phyloP scores from a whole-genome alignment of 2,888 invertebrate genomes.

The Mimachlamys varia region DNA sequence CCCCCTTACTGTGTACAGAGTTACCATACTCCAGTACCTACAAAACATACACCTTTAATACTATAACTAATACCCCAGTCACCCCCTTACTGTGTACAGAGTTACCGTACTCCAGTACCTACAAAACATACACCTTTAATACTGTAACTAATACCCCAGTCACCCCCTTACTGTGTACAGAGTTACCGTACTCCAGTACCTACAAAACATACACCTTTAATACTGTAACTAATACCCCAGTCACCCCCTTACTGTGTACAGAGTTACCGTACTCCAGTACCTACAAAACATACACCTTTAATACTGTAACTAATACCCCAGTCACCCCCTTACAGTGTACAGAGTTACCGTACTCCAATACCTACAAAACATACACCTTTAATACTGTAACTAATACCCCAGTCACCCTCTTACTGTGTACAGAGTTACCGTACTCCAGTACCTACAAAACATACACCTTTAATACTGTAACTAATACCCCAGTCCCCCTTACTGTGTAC shows the following conservation, averaged over 20 bases:
- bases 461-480: conserved; percentile 68
- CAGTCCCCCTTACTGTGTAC: conserved; percentile 79
- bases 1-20: conserved; percentile 77
- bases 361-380: conserved; percentile 58
- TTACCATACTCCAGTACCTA: conserved; percentile 79
- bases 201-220: conserved; percentile 48
- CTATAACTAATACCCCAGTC: conserved; percentile 78
- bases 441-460: conserved; percentile 62
- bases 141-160: conserved; percentile 78
- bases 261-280: conserved; percentile 78
- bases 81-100: conserved; percentile 78
- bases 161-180: conserved; percentile 78
- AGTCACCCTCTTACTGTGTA: conserved; percentile 78
- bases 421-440: conserved; percentile 78
- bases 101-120: conserved; percentile 79
- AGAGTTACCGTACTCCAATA: conserved; percentile 78
- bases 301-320: conserved; percentile 73
- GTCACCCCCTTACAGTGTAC: conserved; percentile 79
- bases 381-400: conserved; percentile 73
- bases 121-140: neutral
- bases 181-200: conserved; percentile 79
- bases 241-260: conserved; percentile 78
- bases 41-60: neutral
- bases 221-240: conserved; percentile 76
- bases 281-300: conserved; percentile 55